These are phyloP conservation scores for Zaprionus tsacasi DNA, from an alignment of 1,140 invertebrate species.

Conservation along the genomic window DNA sequence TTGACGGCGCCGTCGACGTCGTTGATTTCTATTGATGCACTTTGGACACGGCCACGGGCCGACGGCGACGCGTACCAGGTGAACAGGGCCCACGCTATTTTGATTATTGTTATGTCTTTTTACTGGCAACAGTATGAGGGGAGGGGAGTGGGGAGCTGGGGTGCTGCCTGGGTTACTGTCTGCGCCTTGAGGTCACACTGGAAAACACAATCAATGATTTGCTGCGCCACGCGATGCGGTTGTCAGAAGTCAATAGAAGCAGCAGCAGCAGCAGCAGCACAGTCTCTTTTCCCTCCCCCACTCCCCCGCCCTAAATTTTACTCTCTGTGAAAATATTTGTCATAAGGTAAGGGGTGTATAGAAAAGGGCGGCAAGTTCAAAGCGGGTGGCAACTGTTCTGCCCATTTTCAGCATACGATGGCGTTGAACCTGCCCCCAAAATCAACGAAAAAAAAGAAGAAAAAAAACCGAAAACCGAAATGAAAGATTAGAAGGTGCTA, in stretches of 20 bases:
- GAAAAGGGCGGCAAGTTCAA: constrained; percentile 25
- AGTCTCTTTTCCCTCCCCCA: neutral
- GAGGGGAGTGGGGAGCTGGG: constrained; percentile 1
- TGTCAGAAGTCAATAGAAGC: constrained; percentile 68
- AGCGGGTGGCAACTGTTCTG: constrained; percentile 13
- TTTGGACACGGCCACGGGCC: constrained; percentile 37
- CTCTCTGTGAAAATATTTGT: constrained; percentile 4
- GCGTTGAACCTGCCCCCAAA: constrained; percentile 30
- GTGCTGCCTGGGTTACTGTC: neutral
- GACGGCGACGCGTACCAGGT: constrained; percentile 28
- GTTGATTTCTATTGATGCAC: constrained; percentile 36
- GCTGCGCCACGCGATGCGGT: constrained; percentile 66
- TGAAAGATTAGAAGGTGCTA: constrained; percentile 62
- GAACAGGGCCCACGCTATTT: constrained; percentile 42
- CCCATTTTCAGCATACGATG: constrained; percentile 27
- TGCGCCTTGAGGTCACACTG: constrained; percentile 13
- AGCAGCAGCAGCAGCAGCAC: constrained; percentile 21
- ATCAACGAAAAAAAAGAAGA: constrained; percentile 1
- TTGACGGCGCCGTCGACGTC: constrained; percentile 78
- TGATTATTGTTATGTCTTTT: constrained; percentile 38
- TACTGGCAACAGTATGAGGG: constrained; percentile 9
- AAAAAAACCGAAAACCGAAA: constrained; percentile 19
- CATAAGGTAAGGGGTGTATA: neutral
- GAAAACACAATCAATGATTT: constrained; percentile 74
- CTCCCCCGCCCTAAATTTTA: neutral